Conservation (phyloP, 2,113 vertebrate species). For the Nibea albiflora region DNA sequence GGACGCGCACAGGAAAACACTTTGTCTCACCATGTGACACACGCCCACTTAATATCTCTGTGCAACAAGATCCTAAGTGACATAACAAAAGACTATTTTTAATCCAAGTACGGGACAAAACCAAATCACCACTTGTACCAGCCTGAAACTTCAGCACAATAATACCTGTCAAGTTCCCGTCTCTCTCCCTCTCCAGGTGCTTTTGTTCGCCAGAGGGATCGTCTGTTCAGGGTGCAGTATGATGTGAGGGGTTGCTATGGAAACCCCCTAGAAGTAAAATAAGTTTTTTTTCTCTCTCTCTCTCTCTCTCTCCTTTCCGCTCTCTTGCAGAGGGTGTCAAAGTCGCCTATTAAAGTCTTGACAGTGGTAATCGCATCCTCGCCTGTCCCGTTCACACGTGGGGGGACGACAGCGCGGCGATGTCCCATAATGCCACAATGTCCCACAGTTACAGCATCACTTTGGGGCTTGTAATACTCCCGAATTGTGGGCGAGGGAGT, state of each 20-base stretch:
- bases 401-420: neutral
- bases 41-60: conserved; percentile 36
- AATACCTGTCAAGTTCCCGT: conserved; percentile 61
- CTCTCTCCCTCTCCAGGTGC: conserved; percentile 64
- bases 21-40: neutral
- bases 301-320: neutral
- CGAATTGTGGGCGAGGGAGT: neutral
- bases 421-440: conserved; percentile 33
- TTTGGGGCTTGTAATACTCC: neutral
- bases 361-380: conserved; percentile 46
- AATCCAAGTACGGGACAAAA: conserved; percentile 47
- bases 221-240: conserved; percentile 60
- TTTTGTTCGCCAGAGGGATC: conserved; percentile 71
- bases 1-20: neutral
- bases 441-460: conserved; percentile 26
- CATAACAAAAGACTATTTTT: conserved; percentile 60
- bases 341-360: conserved; percentile 69
- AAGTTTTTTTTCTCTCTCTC: conserved; percentile 52
- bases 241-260: conserved; percentile 81
- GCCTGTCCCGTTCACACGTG: conserved; percentile 28
- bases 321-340: conserved; percentile 54
- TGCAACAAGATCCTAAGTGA: conserved; percentile 46
- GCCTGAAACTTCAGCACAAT: conserved; percentile 58
- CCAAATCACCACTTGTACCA: conserved; percentile 57
- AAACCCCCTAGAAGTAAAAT: conserved; percentile 85